These are phyloP conservation scores for Agrypnus murinus DNA, from an alignment of 2,888 invertebrate genomes.

Conservation along the genomic window DNA sequence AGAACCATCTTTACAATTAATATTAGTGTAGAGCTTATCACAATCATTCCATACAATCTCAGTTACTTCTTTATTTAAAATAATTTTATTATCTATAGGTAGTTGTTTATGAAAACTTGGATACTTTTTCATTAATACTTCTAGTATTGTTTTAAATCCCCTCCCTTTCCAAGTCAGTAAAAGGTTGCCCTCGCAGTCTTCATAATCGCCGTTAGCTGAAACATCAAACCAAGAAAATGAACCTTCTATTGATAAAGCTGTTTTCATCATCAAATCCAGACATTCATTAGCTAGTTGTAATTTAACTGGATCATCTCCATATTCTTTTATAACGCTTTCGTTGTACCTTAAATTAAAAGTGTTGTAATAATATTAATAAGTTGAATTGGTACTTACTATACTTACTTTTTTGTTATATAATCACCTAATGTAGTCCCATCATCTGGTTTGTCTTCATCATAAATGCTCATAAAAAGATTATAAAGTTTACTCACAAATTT, in stretches of 20 bases:
- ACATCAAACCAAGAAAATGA: constrained; percentile 77
- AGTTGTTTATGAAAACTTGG: constrained; percentile 58
- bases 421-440: constrained; percentile 60
- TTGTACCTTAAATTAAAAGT: constrained; percentile 22
- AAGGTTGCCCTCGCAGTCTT: constrained; percentile 82
- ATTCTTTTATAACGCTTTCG: background rate
- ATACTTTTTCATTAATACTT: constrained; percentile 65
- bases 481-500: constrained; percentile 9
- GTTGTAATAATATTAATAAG: no score
- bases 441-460: constrained; percentile 53
- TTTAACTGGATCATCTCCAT: background rate
- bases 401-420: constrained; percentile 63
- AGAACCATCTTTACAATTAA: background rate
- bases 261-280: background rate
- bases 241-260: background rate
- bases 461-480: constrained; percentile 56
- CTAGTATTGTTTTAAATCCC: constrained; percentile 81
- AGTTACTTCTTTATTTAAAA: constrained; percentile 53
- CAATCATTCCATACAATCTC: constrained; percentile 54
- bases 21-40: background rate
- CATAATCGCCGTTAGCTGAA: constrained; percentile 79
- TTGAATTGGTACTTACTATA: no score
- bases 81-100: constrained; percentile 56
- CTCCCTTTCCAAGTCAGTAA: constrained; percentile 83
- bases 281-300: background rate